Evolutionary conservation across 1,140 invertebrate genomes (phyloP), one percentile per base, ranked within the genome.

Genomic region (Diabrotica undecimpunctata): DNA sequence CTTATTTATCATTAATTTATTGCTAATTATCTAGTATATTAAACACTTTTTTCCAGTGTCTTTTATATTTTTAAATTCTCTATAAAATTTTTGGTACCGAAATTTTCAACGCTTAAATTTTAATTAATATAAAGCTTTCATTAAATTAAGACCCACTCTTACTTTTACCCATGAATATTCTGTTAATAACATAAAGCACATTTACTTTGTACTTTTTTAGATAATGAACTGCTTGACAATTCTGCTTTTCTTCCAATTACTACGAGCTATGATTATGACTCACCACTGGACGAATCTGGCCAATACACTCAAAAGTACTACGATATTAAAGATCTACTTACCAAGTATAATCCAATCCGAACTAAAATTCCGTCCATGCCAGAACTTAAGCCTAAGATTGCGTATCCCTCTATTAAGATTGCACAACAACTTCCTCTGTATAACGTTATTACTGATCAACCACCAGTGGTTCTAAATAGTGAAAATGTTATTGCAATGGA

Each of bases 181-280:
- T 25, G 25, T 25, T 25, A 25, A 25, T 25, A 25, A 25, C 25
- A 25, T 25, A 25, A 25, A 25, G 4, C 4, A 25, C 25, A 25
- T 25, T 1, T 25, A 6, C 10, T 35, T 54, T 35, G 10, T 55
- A 13, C 11, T 53, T 54, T 67, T 67, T 13, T 51, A 64, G 67
- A 13, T 10, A 70, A 66, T 13, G 54, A 0, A 8, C 39, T 51
- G 12, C 11, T 70, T 6, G 66, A 72, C 53, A 70, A 72, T 54
- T 70, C 68, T 7, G 61, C 54, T 5, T 84, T 81, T 64, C 71
- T 78, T 54, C 72, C 83, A 1, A 81, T 83, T 67, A 81, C 84
- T 12, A 85, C 82, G 1, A 86, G 85, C 64, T 87, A 87, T 75
- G 85, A 83, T 71, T 83, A 83, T 69, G 81, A 83, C 71, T 79